Evolutionary conservation across 2,888 invertebrate species (phyloP), one percentile per base, ranked within the genome.

Genomic region (Dinocampus coccinellae): DNA sequence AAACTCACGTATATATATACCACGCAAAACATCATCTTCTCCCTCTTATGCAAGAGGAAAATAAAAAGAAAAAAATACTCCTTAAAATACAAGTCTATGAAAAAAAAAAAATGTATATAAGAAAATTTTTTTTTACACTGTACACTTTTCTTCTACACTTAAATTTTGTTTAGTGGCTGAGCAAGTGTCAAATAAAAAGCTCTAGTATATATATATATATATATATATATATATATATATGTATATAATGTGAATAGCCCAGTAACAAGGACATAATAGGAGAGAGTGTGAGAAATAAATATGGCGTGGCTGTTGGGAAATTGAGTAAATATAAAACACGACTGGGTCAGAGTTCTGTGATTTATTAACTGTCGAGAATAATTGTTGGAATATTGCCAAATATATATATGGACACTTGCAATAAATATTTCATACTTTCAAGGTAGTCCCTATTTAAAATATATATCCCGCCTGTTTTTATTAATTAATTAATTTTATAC

Each of bases 341-440:
- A 86, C 85, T 87, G 86, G 87, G 86, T 86, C 86, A 87, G 85
- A 84, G 85, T 86, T 85, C 81, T 83, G 81, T 83, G 83, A 86
- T 86, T 85, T 85, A 85, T 85, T 82, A 83, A 80, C 79, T 81
- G 82, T 80, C 80, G 80, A 78, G 79, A 78, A 80, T 82, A 80
- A 83, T 84, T 29, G 7, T n/a, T 85, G 85, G 84, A 82, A 77
- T 77, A 68, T 73, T 73, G 84, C 85, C 85, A 86, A 85, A 83
- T 33, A 33, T 47, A 29, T 58, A 52, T 34, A 39, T 34, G 13
- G 60, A 24, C 57, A 58, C 55, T 53, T 57, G 36, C 57, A 57
- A 53, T 20, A 24, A 33, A 53, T 29, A 57, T 57, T 52, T 67
- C 11, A 47, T 36, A 16, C 47, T 47, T 16, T 16, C 16, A 47